These are phyloP conservation scores for Oryctolagus cuniculus DNA, from an alignment of 2,113 vertebrate species.

Conservation along the genomic window DNA sequence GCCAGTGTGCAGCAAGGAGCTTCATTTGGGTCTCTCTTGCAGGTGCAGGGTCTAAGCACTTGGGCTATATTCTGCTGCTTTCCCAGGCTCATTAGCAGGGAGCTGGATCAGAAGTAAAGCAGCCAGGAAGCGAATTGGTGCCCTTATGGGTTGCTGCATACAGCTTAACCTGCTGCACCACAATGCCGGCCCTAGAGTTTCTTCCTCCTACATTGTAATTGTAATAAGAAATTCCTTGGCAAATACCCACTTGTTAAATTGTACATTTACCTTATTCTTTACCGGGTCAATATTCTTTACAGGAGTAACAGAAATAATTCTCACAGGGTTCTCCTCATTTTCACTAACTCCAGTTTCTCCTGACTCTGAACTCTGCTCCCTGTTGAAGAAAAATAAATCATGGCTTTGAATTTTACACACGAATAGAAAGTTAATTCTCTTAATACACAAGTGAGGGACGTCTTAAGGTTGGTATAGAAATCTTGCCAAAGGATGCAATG, in stretches of 20 bases:
- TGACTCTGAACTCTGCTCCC: constrained; percentile 91
- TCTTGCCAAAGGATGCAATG: background rate
- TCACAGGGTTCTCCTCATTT: constrained; percentile 97
- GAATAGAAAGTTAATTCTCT: background rate
- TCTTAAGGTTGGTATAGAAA: background rate
- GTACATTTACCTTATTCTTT: constrained; percentile 89
- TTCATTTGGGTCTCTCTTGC: too few relatives aligned
- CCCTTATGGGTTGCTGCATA: too few relatives aligned
- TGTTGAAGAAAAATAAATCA: constrained; percentile 81
- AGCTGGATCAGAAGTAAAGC: too few relatives aligned
- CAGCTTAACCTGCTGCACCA: too few relatives aligned
- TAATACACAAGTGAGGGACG: background rate
- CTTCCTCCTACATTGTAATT: background rate
- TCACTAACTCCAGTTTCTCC: constrained; percentile 94
- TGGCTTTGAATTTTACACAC: constrained; percentile 50
- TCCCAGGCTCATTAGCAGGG: too few relatives aligned
- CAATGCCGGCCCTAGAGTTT: background rate
- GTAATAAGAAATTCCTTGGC: background rate
- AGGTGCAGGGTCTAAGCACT: too few relatives aligned
- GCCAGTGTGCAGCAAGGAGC: too few relatives aligned
- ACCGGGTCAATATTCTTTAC: constrained; percentile 90
- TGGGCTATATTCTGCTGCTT: too few relatives aligned
- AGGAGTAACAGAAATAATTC: constrained; percentile 92
- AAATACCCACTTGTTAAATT: constrained; percentile 23
- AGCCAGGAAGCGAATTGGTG: too few relatives aligned